A percentile compares a stretch with the other conserved stretches of the same genome.
These are phyloP conservation scores for Okamejei kenojei DNA, from an alignment of 2,797 vertebrate species.

Conservation along the genomic window DNA sequence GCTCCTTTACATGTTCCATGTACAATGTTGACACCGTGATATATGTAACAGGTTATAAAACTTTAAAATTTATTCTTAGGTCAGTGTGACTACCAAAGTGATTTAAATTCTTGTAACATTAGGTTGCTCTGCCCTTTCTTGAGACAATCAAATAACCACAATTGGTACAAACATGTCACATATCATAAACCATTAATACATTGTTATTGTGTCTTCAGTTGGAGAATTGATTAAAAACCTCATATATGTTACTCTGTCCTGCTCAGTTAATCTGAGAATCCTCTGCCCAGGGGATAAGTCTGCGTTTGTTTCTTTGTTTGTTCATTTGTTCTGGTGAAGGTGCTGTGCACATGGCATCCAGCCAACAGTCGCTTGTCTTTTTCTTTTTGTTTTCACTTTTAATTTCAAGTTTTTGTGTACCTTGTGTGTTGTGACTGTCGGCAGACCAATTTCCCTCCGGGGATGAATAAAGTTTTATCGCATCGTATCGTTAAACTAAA, in stretches of 20 bases:
- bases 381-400: no score
- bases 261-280: neutral
- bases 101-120: constrained; percentile 8
- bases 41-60: neutral
- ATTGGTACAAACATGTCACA: neutral
- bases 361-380: no score
- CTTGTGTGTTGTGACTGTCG: no score
- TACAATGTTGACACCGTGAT: neutral
- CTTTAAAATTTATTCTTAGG: constrained; percentile 14
- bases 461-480: no score
- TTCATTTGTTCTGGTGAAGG: no score
- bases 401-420: no score
- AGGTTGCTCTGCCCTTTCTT: constrained; percentile 11
- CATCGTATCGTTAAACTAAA: neutral
- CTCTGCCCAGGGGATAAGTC: no score
- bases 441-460: no score
- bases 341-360: no score
- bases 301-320: no score
- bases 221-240: neutral
- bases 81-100: constrained; percentile 1
- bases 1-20: neutral
- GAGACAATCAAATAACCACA: neutral
- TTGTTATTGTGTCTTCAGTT: neutral
- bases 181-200: neutral
- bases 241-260: neutral